phyloP scores from a whole-genome alignment of 2,113 vertebrate genomes.

The Pelusios castaneus region DNA sequence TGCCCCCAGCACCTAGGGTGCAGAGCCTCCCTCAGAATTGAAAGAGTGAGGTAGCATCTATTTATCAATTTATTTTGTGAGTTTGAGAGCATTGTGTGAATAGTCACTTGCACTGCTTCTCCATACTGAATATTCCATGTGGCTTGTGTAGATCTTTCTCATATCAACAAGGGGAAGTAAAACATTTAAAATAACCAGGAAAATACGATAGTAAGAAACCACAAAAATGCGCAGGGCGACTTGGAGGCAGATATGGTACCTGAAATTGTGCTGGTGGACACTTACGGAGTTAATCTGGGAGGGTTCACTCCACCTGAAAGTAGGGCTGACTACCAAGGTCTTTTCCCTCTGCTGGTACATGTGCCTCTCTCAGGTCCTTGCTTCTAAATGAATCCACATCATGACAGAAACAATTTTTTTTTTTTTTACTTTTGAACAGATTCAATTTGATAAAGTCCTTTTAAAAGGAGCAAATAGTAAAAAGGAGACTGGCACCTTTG shows the following conservation, averaged over 20 bases:
- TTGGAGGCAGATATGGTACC: neutral
- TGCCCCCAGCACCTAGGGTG: neutral
- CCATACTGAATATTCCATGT: neutral
- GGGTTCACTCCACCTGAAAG: neutral
- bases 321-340: neutral
- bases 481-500: neutral
- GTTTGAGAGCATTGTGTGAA: neutral
- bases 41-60: neutral
- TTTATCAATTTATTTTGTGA: neutral
- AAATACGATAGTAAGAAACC: neutral
- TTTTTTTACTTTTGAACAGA: neutral
- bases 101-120: neutral
- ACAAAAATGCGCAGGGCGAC: neutral
- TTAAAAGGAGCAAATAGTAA: neutral
- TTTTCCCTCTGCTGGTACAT: neutral
- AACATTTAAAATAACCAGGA: neutral
- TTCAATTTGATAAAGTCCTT: neutral
- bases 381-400: neutral
- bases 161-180: neutral
- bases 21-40: neutral
- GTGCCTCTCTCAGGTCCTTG: neutral
- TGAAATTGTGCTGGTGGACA: neutral
- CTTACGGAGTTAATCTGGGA: neutral
- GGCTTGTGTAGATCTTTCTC: neutral
- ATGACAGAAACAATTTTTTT: neutral